These are phyloP conservation scores for Drosophila pseudotakahashii DNA, from an alignment of 2,888 invertebrate genomes.

Conservation along the genomic window DNA sequence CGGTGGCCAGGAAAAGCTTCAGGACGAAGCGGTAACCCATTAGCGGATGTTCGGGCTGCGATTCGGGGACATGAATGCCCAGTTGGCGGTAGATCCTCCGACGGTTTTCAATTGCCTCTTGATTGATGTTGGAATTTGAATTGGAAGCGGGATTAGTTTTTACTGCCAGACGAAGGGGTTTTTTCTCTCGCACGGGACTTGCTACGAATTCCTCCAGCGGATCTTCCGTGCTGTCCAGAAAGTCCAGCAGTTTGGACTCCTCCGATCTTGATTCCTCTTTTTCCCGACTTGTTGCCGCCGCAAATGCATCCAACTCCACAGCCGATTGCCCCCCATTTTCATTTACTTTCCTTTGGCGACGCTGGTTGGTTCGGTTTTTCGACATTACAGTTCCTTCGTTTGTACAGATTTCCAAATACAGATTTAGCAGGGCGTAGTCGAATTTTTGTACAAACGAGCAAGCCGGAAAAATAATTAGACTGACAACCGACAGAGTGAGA, in stretches of 20 bases:
- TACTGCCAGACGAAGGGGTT: neutral
- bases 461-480: constrained; percentile 1
- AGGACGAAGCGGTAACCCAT: constrained; percentile 35
- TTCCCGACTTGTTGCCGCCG: constrained; percentile 1
- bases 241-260: neutral
- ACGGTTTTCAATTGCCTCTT: neutral
- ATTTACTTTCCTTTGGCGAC: neutral
- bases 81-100: constrained; percentile 6
- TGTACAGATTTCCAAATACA: neutral
- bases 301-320: neutral
- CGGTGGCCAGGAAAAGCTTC: constrained; percentile 48
- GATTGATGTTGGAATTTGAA: neutral
- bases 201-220: neutral
- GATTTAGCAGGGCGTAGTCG: neutral
- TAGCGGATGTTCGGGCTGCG: neutral
- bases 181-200: neutral
- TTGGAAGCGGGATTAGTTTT: neutral
- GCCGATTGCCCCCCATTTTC: neutral
- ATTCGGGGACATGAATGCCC: constrained; percentile 2
- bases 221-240: neutral
- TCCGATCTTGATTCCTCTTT: neutral
- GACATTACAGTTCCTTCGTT: neutral
- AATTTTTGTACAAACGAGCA: constrained; percentile 1
- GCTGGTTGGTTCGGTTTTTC: neutral
- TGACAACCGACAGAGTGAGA: neutral